Conservation (phyloP, 2,797 vertebrate genomes). For the Tolypeutes matacus region DNA sequence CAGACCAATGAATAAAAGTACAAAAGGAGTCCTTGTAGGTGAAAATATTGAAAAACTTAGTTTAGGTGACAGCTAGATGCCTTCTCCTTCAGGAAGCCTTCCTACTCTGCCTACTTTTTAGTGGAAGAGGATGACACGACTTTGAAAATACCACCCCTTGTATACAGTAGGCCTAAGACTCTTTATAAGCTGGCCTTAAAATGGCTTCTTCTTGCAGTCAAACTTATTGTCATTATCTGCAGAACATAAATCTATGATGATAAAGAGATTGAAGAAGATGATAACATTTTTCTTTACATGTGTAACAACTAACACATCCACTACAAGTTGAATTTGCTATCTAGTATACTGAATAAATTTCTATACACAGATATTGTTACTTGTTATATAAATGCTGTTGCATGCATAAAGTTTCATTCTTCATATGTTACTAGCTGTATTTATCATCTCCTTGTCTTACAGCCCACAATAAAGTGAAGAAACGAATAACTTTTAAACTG, state of each 20-base stretch:
- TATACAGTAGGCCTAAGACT: background rate
- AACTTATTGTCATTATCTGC: background rate
- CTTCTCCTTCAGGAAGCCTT: background rate
- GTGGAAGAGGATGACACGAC: background rate
- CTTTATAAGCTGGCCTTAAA: background rate
- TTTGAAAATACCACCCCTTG: background rate
- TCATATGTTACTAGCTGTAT: background rate
- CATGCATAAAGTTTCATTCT: background rate
- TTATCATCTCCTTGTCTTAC: background rate
- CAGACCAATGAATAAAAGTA: background rate
- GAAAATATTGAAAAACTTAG: background rate
- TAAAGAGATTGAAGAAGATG: background rate
- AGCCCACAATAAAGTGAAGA: conserved; percentile 18
- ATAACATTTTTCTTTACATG: background rate
- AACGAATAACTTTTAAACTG: background rate
- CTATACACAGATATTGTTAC: too few species aligned
- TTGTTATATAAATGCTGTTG: background rate
- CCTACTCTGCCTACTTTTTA: background rate
- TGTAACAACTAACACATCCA: background rate
- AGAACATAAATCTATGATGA: background rate
- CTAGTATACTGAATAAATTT: background rate
- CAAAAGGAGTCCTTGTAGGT: background rate
- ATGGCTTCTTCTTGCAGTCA: background rate
- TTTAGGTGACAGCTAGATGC: background rate
- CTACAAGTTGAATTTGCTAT: background rate